Evolutionary conservation across 2,797 vertebrate genomes (phyloP).

Genomic region (Lerista edwardsae): DNA sequence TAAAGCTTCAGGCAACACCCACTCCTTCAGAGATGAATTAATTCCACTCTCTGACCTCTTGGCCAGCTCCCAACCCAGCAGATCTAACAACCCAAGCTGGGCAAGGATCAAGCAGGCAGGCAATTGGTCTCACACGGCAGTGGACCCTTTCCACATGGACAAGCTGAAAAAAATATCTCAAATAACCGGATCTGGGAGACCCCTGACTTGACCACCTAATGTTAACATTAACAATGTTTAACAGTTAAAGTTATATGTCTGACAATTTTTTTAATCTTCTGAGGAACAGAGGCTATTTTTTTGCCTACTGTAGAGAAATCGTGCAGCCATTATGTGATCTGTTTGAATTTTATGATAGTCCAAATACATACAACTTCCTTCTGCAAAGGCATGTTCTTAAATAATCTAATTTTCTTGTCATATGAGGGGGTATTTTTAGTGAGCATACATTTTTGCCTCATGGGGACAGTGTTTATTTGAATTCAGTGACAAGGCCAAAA

Average conservation of each 20-base stretch:
- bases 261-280: background rate
- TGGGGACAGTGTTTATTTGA: conserved; percentile 37
- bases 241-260: background rate
- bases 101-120: too few relatives aligned
- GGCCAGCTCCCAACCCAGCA: too few relatives aligned
- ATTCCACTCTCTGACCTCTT: too few relatives aligned
- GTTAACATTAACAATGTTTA: too few relatives aligned
- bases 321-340: background rate
- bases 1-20: too few relatives aligned
- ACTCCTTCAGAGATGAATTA: too few relatives aligned
- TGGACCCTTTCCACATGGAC: too few relatives aligned
- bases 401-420: conserved; percentile 26
- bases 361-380: background rate
- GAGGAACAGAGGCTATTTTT: conserved; percentile 12
- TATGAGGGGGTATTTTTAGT: conserved; percentile 28
- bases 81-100: too few relatives aligned
- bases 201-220: too few relatives aligned
- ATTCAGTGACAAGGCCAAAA: conserved; percentile 20
- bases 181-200: too few relatives aligned
- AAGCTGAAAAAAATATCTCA: too few relatives aligned
- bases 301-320: conserved; percentile 13
- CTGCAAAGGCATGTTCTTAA: background rate
- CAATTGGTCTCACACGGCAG: too few relatives aligned
- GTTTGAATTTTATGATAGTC: background rate
- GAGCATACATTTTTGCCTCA: background rate